These are phyloP conservation scores for Arrhamphus sclerolepis DNA, from an alignment of 2,797 vertebrate species.

Conservation along the genomic window DNA sequence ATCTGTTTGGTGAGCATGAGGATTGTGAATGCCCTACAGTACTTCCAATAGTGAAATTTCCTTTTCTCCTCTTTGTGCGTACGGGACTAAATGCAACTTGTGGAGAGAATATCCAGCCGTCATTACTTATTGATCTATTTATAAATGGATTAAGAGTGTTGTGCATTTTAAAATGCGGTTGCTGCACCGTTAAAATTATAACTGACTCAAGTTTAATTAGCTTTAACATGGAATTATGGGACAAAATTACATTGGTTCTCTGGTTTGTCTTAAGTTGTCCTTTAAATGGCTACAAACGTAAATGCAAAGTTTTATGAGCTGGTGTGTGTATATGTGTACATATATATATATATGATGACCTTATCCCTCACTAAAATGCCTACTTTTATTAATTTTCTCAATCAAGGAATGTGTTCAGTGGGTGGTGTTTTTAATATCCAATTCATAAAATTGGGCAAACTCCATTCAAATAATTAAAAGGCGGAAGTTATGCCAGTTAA, in stretches of 20 bases:
- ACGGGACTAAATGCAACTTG: conserved; percentile 60
- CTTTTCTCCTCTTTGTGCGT: conserved; percentile 52
- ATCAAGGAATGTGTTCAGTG: conserved; percentile 47
- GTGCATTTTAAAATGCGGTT: conserved; percentile 66
- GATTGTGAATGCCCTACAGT: conserved; percentile 56
- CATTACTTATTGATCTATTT: conserved; percentile 71
- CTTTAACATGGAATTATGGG: conserved; percentile 64
- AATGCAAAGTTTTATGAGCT: conserved; percentile 49
- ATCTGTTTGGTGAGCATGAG: conserved; percentile 62
- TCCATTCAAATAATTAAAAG: conserved; percentile 33
- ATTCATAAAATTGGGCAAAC: conserved; percentile 51
- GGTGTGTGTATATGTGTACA: too few species aligned
- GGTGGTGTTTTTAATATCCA: conserved; percentile 54
- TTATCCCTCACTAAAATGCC: conserved; percentile 58
- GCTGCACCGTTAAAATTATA: conserved; percentile 61
- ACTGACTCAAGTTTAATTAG: conserved; percentile 58
- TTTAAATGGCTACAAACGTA: conserved; percentile 49
- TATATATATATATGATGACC: conserved; percentile 20
- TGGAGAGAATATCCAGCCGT: conserved; percentile 51
- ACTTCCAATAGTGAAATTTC: conserved; percentile 57
- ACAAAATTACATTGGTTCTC: conserved; percentile 58
- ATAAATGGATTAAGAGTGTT: conserved; percentile 69
- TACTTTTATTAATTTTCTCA: conserved; percentile 58
- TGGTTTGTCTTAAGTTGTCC: conserved; percentile 64
- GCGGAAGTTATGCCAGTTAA: neutral